These are phyloP conservation scores for Cephus nigrinus DNA, from an alignment of 2,888 invertebrate species.

Conservation along the genomic window DNA sequence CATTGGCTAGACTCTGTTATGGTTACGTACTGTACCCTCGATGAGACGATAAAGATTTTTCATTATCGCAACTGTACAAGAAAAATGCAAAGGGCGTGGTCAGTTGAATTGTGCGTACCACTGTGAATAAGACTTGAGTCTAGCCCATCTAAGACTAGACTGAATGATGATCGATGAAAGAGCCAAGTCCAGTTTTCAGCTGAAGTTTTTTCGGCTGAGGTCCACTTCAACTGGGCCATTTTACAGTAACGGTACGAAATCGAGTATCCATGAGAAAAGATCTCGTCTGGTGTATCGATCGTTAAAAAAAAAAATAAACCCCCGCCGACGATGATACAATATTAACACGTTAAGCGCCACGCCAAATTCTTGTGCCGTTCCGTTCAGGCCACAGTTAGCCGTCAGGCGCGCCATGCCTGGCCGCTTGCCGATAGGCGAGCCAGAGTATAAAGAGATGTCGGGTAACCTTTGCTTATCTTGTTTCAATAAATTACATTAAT, in stretches of 20 bases:
- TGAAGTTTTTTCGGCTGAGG: neutral
- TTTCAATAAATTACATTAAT: too few relatives aligned
- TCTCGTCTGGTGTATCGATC: neutral
- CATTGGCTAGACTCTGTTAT: neutral
- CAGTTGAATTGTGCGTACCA: neutral
- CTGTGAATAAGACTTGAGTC: neutral
- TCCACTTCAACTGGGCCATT: neutral
- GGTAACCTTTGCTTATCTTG: too few relatives aligned
- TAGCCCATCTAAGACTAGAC: neutral
- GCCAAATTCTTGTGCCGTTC: too few relatives aligned
- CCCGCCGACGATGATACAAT: neutral
- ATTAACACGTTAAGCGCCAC: too few relatives aligned
- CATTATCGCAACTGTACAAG: neutral
- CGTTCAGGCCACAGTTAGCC: too few relatives aligned
- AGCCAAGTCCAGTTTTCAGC: neutral
- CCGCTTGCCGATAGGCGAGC: too few relatives aligned
- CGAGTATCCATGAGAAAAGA: neutral
- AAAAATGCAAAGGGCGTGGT: neutral
- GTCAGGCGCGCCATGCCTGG: too few relatives aligned
- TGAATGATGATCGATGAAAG: neutral
- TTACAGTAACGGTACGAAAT: neutral
- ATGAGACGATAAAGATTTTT: neutral
- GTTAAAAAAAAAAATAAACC: neutral
- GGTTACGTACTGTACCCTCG: neutral
- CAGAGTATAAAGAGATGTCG: too few relatives aligned